Conservation (phyloP, 2,797 vertebrate genomes). For the Anguilla pacifica region DNA sequence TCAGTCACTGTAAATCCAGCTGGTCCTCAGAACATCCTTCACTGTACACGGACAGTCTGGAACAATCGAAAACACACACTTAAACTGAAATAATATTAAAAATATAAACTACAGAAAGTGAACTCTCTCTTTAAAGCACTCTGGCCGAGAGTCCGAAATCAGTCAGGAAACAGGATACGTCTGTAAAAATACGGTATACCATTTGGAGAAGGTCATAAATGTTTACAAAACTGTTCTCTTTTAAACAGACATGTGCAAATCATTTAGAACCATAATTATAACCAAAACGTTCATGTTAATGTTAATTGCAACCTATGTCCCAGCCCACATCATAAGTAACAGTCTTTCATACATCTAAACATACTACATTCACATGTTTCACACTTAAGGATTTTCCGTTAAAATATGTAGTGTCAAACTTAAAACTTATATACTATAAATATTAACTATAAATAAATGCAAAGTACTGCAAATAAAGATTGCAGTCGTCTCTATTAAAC, state of each 20-base stretch:
- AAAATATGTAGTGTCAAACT: no score
- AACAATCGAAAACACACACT: background rate
- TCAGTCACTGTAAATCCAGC: background rate
- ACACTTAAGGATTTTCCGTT: background rate
- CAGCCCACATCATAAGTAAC: background rate
- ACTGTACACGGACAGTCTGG: background rate
- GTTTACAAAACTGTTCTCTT: background rate
- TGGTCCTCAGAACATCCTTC: background rate
- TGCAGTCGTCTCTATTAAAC: background rate
- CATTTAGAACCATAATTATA: background rate
- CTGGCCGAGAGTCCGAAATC: background rate
- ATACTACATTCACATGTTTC: background rate
- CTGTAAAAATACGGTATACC: background rate
- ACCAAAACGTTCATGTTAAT: background rate
- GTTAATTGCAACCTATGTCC: background rate
- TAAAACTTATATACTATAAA: no score
- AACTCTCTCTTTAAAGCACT: background rate
- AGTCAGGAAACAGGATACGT: background rate
- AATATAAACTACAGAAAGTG: background rate
- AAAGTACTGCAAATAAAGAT: background rate
- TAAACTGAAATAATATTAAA: background rate
- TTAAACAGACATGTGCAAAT: background rate
- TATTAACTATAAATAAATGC: no score
- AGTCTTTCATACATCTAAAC: background rate
- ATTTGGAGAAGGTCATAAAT: background rate